These are phyloP conservation scores for Drosophila sucinea DNA, from an alignment of 1,140 invertebrate species.

Conservation along the genomic window DNA sequence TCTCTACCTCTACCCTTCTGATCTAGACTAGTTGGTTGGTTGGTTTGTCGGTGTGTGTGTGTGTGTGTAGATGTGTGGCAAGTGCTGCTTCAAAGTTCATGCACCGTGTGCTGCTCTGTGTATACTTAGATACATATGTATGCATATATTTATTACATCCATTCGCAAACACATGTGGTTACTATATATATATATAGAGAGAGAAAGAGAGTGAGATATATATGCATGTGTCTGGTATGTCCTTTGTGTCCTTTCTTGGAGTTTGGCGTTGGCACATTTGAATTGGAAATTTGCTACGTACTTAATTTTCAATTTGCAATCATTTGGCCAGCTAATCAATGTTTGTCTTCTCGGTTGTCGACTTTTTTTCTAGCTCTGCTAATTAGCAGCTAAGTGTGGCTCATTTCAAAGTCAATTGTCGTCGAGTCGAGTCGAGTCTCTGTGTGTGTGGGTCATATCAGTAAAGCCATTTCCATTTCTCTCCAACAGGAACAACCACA, in stretches of 20 bases:
- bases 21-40: background rate
- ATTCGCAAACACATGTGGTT: conserved; percentile 37
- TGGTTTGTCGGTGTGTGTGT: conserved; percentile 18
- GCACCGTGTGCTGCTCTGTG: conserved; percentile 58
- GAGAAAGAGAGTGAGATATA: conserved; percentile 60
- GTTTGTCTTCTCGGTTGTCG: conserved; percentile 44
- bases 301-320: conserved; percentile 81
- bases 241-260: conserved; percentile 26
- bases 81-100: conserved; percentile 80
- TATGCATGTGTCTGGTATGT: conserved; percentile 49
- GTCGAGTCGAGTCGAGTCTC: background rate
- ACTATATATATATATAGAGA: conserved; percentile 33
- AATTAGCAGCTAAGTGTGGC: conserved; percentile 67
- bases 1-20: background rate
- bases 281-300: conserved; percentile 73
- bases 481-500: conserved; percentile 24
- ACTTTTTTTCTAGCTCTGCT: conserved; percentile 52
- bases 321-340: conserved; percentile 70
- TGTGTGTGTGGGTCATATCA: conserved; percentile 6
- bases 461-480: background rate
- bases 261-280: conserved; percentile 52
- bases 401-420: conserved; percentile 66
- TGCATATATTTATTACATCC: conserved; percentile 26
- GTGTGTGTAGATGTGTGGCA: conserved; percentile 43
- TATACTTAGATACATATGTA: conserved; percentile 13